phyloP scores from a whole-genome alignment of 64 coral and sea anemone species.

The Actinia tenebrosa region DNA sequence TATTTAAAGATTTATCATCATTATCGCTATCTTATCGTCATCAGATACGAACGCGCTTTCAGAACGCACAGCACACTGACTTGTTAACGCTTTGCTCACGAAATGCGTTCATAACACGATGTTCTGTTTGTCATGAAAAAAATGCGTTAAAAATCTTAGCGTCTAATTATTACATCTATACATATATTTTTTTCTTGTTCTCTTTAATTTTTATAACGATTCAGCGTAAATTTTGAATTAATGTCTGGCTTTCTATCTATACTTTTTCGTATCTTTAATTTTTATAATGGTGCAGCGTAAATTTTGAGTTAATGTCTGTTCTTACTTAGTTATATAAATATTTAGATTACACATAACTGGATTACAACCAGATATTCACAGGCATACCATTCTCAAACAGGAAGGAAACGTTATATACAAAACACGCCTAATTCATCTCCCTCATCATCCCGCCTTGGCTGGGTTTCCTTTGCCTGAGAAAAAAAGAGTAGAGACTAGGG shows the following conservation, averaged over 20 bases:
- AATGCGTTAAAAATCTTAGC: too few relatives aligned
- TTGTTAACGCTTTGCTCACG: neutral
- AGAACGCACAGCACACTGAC: neutral
- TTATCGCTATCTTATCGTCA: neutral
- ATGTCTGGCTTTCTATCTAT: neutral
- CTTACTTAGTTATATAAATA: neutral
- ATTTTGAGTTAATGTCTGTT: neutral
- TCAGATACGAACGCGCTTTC: neutral
- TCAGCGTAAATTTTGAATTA: neutral
- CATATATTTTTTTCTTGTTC: neutral
- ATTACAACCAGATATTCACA: neutral
- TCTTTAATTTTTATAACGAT: neutral
- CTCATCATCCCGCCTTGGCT: neutral
- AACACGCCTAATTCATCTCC: neutral
- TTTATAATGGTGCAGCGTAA: neutral
- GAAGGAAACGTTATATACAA: neutral
- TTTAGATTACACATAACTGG: neutral
- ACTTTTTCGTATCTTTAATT: neutral
- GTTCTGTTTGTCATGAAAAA: too few relatives aligned
- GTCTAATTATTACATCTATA: neutral
- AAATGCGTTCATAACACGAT: neutral
- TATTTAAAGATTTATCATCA: neutral
- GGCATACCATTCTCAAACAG: neutral
- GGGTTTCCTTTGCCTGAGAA: neutral
- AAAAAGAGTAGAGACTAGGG: neutral